Conservation (phyloP, 1,140 invertebrate genomes). For the Oryzaephilus surinamensis region DNA sequence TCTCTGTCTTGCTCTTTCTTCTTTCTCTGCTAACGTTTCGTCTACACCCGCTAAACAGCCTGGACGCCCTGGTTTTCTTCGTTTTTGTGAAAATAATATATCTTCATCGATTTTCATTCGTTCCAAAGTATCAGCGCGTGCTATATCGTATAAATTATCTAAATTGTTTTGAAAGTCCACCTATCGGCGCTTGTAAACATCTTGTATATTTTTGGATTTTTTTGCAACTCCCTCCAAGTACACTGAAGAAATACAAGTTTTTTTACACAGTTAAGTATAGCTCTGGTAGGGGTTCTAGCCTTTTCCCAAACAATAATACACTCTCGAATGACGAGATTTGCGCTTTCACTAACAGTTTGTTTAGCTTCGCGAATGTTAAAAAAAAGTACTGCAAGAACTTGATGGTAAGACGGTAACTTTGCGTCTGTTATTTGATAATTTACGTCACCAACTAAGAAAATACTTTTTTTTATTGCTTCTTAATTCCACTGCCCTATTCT, state of each 20-base stretch:
- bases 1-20: slow-evolving; percentile 13
- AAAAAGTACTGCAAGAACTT: slow-evolving; percentile 26
- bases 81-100: slow-evolving; percentile 23
- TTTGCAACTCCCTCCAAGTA: slow-evolving; percentile 23
- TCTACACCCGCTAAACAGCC: slow-evolving; percentile 20
- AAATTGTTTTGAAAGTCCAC: slow-evolving; percentile 16
- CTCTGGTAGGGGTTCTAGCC: slow-evolving; percentile 21
- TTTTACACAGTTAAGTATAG: slow-evolving; percentile 23
- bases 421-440: slow-evolving; percentile 23
- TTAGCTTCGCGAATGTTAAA: slow-evolving; percentile 28
- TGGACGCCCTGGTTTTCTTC: slow-evolving; percentile 19
- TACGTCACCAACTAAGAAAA: slow-evolving; percentile 6
- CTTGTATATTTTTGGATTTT: slow-evolving; percentile 22
- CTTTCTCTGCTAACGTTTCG: slow-evolving; percentile 23
- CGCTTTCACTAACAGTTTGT: slow-evolving; percentile 25
- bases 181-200: slow-evolving; percentile 14
- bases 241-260: slow-evolving; percentile 22
- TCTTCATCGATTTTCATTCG: slow-evolving; percentile 25
- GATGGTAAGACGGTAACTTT: slow-evolving; percentile 27
- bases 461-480: slow-evolving; percentile 5
- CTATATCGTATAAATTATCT: slow-evolving; percentile 23
- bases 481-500: slow-evolving; percentile 6
- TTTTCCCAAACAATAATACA: slow-evolving; percentile 27
- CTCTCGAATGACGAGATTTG: slow-evolving; percentile 23
- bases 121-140: slow-evolving; percentile 19